These are phyloP conservation scores for Ptychochromis oligacanthus DNA, from an alignment of 2,113 vertebrate genomes.

Conservation along the genomic window DNA sequence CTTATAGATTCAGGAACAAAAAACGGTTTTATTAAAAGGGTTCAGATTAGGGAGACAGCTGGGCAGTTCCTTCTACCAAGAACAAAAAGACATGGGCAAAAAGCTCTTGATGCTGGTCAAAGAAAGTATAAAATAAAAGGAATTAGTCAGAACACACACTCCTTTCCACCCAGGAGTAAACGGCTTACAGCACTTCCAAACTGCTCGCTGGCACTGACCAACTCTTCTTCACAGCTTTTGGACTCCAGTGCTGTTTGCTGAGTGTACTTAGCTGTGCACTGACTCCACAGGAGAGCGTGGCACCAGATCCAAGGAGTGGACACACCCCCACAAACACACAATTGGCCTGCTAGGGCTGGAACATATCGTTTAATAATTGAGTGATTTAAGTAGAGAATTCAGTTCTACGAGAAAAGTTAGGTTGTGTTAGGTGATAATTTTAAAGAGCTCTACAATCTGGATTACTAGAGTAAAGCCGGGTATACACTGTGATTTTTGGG, in stretches of 20 bases:
- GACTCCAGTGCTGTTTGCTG: not conserved
- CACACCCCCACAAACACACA: not conserved
- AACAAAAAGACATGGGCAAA: not conserved
- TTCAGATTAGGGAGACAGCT: not conserved
- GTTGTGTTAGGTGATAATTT: rapidly evolving
- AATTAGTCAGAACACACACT: not conserved
- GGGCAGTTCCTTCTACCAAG: not conserved
- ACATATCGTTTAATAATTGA: not conserved
- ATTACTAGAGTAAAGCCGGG: too few species aligned
- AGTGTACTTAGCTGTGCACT: not conserved
- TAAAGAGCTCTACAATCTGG: not conserved
- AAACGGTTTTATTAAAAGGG: not conserved
- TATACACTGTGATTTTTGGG: too few species aligned
- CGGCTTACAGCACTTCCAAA: not conserved
- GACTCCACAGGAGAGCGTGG: not conserved
- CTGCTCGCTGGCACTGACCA: not conserved
- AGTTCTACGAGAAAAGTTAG: too few species aligned
- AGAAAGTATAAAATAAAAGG: not conserved
- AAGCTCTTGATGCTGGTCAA: not conserved
- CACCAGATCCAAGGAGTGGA: not conserved
- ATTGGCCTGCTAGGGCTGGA: not conserved
- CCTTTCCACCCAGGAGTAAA: not conserved
- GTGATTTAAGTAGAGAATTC: rapidly evolving
- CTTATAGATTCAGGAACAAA: too few species aligned
- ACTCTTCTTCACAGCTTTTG: not conserved